phyloP scores from a whole-genome alignment of 2,797 vertebrate genomes.

The Dendrocincla tyrannina region DNA sequence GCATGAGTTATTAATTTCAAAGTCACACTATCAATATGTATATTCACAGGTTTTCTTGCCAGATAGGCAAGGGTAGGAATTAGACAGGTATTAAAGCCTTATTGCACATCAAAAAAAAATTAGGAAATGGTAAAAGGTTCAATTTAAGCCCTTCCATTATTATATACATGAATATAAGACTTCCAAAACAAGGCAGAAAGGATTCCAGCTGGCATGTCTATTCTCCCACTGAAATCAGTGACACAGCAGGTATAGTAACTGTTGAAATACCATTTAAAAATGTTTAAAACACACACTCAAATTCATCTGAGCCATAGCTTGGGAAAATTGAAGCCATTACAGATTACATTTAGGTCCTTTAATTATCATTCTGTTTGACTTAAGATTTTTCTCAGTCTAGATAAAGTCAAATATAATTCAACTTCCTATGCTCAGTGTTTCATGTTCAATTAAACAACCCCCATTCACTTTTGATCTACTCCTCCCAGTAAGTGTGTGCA shows the following conservation, averaged over 20 bases:
- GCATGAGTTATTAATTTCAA: not conserved
- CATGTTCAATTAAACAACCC: not conserved
- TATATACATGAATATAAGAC: not conserved
- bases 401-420: not conserved
- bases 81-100: not conserved
- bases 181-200: not conserved
- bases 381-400: not conserved
- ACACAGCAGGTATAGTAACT: not conserved
- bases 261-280: not conserved
- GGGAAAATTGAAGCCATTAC: not conserved
- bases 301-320: not conserved
- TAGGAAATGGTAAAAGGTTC: not conserved
- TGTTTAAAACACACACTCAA: not conserved
- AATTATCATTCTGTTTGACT: not conserved
- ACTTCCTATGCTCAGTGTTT: not conserved
- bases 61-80: not conserved
- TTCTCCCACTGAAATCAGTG: not conserved
- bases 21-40: not conserved
- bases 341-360: not conserved
- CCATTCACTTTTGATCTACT: slow-evolving; percentile 32
- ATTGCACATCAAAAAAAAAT: not conserved
- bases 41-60: not conserved
- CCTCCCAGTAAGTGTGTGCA: slow-evolving; percentile 21
- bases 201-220: not conserved
- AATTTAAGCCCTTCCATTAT: not conserved